Evolutionary conservation across 2,888 invertebrate species (phyloP).

Genomic region (Asteroscopus sphinx): DNA sequence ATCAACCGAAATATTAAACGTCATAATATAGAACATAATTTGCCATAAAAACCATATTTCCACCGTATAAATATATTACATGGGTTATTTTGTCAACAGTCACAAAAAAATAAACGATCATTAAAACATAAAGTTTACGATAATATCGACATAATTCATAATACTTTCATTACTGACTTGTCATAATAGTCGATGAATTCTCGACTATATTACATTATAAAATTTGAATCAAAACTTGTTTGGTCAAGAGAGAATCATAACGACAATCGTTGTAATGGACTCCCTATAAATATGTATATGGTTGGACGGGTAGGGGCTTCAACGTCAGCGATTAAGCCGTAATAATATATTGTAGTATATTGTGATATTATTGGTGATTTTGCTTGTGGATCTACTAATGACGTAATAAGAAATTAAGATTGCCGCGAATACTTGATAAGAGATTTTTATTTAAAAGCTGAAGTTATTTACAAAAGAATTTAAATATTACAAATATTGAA

Average conservation of each 20-base stretch:
- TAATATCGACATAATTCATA: conserved; percentile 65
- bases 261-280: conserved; percentile 56
- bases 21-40: conserved; percentile 61
- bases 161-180: conserved; percentile 66
- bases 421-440: too few species aligned
- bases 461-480: too few species aligned
- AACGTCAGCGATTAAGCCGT: conserved; percentile 45
- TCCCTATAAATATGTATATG: conserved; percentile 61
- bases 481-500: too few species aligned
- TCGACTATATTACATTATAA: conserved; percentile 67
- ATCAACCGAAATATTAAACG: conserved; percentile 53
- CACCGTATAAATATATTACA: conserved; percentile 56
- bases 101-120: conserved; percentile 59
- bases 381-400: conserved; percentile 10
- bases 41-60: conserved; percentile 62
- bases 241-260: conserved; percentile 63
- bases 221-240: conserved; percentile 69
- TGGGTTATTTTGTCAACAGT: conserved; percentile 69
- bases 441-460: too few species aligned
- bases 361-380: conserved; percentile 10
- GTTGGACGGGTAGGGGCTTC: conserved; percentile 42
- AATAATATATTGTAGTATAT: conserved; percentile 5
- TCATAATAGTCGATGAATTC: conserved; percentile 70
- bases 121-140: conserved; percentile 69
- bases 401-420: too few species aligned